Base-by-base conservation (phyloP, 2,888 invertebrate genomes). In the Druceiella hillmani region DNA sequence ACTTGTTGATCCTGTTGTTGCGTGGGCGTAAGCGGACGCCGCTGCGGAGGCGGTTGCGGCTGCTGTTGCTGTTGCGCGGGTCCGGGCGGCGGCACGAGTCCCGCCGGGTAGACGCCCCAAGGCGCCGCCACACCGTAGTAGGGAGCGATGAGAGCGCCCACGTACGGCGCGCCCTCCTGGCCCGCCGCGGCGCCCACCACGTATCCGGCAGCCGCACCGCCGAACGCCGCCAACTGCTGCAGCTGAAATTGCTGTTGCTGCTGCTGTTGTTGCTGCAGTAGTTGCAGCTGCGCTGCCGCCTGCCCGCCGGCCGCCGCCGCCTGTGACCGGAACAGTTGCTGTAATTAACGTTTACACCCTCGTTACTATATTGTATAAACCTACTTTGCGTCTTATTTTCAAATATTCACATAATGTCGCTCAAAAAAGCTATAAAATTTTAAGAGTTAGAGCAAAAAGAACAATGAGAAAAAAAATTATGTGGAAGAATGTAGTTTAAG, bases 81-180 rank as follows among this genome's bases (percentile, higher is more conserved):
- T 54, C 65, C 17, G 55, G 78, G 62, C 58, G 77, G 62, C 61
- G 76, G 73, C 49, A 73, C 77, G 56, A 76, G 69, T 38, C 75
- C 75, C 14, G 62, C 61, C 31, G 92, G 91, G 69, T 94, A 94
- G 56, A 94, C 88, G 49, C 85, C 83, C 91, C 94, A 94, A 17
- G 92, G 92, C 35, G 85, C 82, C 33, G 83, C 84, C 49, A 92
- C 87, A 40, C 89, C 87, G 65, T 94, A 94, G 73, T 95, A 94
- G 56, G 91, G 93, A 35, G 80, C 83, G 57, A 89, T 82, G 57
- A 91, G 75, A 40, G 87, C 81, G 55, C 81, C 78, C 56, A 88
- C 85, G 65, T 92, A 93, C 17, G 90, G 92, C 48, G 79, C 65
- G 40, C 69, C 69, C 55, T 70, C 69, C 49, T 69, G 69, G 2